These are phyloP conservation scores for Coecobrya sp. DNA, from an alignment of 2,888 invertebrate genomes.

Conservation along the genomic window DNA sequence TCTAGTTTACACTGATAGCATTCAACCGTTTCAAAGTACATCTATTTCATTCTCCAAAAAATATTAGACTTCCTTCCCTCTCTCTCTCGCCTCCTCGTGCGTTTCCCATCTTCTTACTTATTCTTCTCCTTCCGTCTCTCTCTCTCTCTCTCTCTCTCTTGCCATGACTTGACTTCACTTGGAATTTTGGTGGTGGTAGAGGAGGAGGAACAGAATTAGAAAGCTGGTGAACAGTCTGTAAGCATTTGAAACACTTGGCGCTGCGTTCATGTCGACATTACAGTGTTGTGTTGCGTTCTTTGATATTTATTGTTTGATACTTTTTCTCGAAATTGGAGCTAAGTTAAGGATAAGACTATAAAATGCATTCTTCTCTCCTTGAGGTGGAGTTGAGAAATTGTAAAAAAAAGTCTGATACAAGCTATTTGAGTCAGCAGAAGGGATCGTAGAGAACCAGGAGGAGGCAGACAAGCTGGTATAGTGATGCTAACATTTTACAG, in stretches of 20 bases:
- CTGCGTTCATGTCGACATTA: constrained; percentile 19
- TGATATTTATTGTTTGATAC: constrained; percentile 70
- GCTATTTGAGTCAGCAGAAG: neutral
- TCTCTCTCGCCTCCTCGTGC: neutral
- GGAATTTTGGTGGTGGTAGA: constrained; percentile 5
- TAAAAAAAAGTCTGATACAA: constrained; percentile 14
- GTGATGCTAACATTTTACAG: constrained; percentile 16
- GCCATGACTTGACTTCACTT: neutral
- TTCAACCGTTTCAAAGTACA: constrained; percentile 56
- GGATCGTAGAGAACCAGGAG: neutral
- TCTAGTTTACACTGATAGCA: constrained; percentile 50
- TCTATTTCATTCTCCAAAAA: constrained; percentile 31
- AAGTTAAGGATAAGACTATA: constrained; percentile 4
- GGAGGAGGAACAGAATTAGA: constrained; percentile 42
- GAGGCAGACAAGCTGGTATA: constrained; percentile 25
- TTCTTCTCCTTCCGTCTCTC: neutral
- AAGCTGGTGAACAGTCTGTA: constrained; percentile 46
- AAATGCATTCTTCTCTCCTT: constrained; percentile 27
- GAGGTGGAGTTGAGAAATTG: constrained; percentile 52
- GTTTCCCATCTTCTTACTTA: neutral
- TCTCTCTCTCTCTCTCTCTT: neutral
- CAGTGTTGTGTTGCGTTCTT: constrained; percentile 10
- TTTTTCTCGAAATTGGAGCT: constrained; percentile 39
- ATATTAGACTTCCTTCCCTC: constrained; percentile 37
- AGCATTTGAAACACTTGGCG: constrained; percentile 66